Conservation (phyloP, 1,140 invertebrate species). For the Zaprionus capensis region DNA sequence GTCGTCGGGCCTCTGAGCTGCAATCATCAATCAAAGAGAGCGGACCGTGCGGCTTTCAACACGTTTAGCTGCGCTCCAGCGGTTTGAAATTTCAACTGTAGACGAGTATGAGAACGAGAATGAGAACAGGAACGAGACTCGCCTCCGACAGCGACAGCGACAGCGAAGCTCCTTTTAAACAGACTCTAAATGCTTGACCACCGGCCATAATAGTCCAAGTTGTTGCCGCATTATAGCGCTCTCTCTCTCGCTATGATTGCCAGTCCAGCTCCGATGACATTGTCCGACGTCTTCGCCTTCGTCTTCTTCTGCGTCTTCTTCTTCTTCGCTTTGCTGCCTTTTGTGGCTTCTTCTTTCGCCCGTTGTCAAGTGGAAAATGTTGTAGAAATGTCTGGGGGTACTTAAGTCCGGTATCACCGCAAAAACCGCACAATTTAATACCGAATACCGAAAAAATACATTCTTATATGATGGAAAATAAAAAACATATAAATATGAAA, state of each 20-base stretch:
- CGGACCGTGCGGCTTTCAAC: slow-evolving; percentile 65
- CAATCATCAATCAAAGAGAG: slow-evolving; percentile 78
- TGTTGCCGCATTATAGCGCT: slow-evolving; percentile 59
- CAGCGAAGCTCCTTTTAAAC: slow-evolving; percentile 41
- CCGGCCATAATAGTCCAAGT: slow-evolving; percentile 75
- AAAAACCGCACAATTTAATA: slow-evolving; percentile 82
- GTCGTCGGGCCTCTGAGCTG: slow-evolving; percentile 46
- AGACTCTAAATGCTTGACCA: slow-evolving; percentile 72
- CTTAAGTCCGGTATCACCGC: slow-evolving; percentile 70
- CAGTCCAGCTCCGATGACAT: slow-evolving; percentile 42
- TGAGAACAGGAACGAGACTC: not conserved
- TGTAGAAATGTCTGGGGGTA: slow-evolving; percentile 66
- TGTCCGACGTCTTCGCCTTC: slow-evolving; percentile 18
- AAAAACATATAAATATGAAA: slow-evolving; percentile 30
- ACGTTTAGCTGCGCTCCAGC: slow-evolving; percentile 73
- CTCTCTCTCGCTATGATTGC: slow-evolving; percentile 6
- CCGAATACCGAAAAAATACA: slow-evolving; percentile 53
- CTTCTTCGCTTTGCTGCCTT: slow-evolving; percentile 48
- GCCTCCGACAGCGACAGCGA: not conserved
- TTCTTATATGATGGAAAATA: slow-evolving; percentile 6
- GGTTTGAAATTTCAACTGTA: slow-evolving; percentile 72
- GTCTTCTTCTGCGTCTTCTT: not conserved
- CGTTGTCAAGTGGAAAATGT: slow-evolving; percentile 79
- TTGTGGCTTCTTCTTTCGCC: slow-evolving; percentile 74
- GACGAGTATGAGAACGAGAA: not conserved